Percentiles rank a stretch among this genome's conserved stretches.
phyloP scores from a whole-genome alignment of 1,140 invertebrate genomes.

The Amyelois transitella region DNA sequence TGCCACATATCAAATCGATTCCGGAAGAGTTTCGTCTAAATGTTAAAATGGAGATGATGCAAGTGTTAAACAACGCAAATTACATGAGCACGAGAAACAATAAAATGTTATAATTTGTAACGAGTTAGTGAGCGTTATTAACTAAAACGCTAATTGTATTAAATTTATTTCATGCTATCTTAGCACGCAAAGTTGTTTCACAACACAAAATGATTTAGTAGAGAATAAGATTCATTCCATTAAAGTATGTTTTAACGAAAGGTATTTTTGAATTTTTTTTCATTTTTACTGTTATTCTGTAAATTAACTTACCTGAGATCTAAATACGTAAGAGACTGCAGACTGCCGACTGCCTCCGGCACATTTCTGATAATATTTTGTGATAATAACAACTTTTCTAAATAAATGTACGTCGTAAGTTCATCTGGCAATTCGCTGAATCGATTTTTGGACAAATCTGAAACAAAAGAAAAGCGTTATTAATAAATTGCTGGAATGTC shows the following conservation, averaged over 20 bases:
- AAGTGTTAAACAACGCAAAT: slow-evolving; percentile 53
- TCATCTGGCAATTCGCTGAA: slow-evolving; percentile 92
- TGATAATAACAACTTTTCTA: slow-evolving; percentile 91
- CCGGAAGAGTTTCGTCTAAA: slow-evolving; percentile 51
- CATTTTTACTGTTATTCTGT: no score
- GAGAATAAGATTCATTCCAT: slow-evolving; percentile 2
- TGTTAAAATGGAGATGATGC: slow-evolving; percentile 65
- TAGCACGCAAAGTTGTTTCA: background rate
- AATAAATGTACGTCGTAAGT: slow-evolving; percentile 88
- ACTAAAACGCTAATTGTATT: background rate
- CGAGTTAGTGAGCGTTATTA: background rate
- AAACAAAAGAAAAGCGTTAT: slow-evolving; percentile 59
- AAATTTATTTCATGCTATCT: background rate
- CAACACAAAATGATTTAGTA: background rate
- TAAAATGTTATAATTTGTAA: slow-evolving; percentile 31
- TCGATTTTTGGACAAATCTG: slow-evolving; percentile 96
- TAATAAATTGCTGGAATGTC: no score
- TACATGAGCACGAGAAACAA: slow-evolving; percentile 25
- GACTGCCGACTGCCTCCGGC: slow-evolving; percentile 85
- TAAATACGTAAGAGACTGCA: slow-evolving; percentile 90
- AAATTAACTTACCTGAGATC: slow-evolving; percentile 83
- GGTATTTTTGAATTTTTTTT: background rate
- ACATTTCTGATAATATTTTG: slow-evolving; percentile 92
- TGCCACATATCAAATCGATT: slow-evolving; percentile 55
- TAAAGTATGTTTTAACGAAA: background rate